A percentile compares a stretch with the other conserved stretches of the same genome.
phyloP scores from a whole-genome alignment of 1,140 invertebrate species.

The Rhysida immarginata region DNA sequence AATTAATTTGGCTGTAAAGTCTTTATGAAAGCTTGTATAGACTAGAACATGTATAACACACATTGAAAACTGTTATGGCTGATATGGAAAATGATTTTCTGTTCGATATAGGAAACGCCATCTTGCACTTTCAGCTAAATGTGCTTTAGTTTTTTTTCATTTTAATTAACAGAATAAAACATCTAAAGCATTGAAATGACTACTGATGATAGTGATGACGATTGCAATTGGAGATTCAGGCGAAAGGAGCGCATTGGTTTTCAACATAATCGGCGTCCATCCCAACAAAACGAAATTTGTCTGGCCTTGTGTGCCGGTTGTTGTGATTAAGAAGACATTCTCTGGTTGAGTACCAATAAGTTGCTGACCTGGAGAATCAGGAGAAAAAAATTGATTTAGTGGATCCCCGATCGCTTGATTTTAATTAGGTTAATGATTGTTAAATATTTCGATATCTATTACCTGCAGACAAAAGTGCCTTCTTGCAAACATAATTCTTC shows the following conservation, averaged over 20 bases:
- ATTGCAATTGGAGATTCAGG: no score
- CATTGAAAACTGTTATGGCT: no score
- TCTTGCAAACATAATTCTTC: conserved; percentile 21
- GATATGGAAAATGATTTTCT: no score
- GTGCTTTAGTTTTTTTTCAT: no score
- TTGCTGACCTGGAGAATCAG: conserved; percentile 16
- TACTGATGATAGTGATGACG: no score
- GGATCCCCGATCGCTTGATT: neutral
- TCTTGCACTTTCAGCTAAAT: no score
- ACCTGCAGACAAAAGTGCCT: conserved; percentile 15
- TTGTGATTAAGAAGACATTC: conserved; percentile 19
- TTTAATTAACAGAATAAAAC: no score
- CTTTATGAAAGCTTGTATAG: no score
- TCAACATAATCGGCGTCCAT: conserved; percentile 24
- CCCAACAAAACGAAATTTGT: conserved; percentile 13
- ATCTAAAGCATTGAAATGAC: no score
- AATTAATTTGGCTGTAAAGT: no score
- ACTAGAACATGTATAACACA: no score
- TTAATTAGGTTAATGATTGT: neutral
- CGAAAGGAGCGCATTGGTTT: conserved; percentile 21
- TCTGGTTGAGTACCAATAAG: conserved; percentile 17
- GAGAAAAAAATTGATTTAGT: neutral
- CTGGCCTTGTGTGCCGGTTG: conserved; percentile 17
- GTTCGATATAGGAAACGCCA: no score
- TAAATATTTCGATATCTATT: neutral